These are phyloP conservation scores for Lasioglossum morio DNA, from an alignment of 2,888 invertebrate genomes.

Conservation along the genomic window DNA sequence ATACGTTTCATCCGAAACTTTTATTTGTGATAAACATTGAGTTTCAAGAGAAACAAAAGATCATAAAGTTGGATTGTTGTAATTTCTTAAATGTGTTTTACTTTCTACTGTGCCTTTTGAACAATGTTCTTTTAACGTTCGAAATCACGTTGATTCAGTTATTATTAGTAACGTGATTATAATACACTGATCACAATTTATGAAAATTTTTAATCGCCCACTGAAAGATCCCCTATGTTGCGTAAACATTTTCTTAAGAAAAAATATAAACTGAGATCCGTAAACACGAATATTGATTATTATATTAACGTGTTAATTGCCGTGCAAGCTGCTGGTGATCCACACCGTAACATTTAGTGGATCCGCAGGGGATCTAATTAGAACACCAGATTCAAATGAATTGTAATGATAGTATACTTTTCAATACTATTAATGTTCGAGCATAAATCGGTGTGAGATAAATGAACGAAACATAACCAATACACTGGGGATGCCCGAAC, in stretches of 20 bases:
- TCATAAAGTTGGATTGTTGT: background rate
- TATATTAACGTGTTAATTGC: background rate
- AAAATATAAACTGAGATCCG: background rate
- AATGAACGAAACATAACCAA: background rate
- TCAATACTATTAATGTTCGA: background rate
- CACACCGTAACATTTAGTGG: background rate
- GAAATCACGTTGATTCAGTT: background rate
- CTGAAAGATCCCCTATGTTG: background rate
- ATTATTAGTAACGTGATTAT: background rate
- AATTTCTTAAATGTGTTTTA: background rate
- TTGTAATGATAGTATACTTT: background rate
- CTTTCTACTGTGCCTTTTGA: background rate
- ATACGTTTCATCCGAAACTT: background rate
- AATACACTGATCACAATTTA: background rate
- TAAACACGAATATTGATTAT: background rate
- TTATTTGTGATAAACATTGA: background rate
- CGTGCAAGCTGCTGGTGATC: background rate
- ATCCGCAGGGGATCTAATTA: background rate
- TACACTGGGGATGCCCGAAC: background rate
- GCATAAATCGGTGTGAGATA: background rate
- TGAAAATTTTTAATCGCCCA: background rate
- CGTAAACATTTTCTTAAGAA: background rate
- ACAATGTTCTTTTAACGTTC: background rate
- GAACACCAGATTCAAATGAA: background rate
- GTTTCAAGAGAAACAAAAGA: background rate